Base-by-base conservation (phyloP, 2,113 vertebrate species). In the Urocitellus parryii region DNA sequence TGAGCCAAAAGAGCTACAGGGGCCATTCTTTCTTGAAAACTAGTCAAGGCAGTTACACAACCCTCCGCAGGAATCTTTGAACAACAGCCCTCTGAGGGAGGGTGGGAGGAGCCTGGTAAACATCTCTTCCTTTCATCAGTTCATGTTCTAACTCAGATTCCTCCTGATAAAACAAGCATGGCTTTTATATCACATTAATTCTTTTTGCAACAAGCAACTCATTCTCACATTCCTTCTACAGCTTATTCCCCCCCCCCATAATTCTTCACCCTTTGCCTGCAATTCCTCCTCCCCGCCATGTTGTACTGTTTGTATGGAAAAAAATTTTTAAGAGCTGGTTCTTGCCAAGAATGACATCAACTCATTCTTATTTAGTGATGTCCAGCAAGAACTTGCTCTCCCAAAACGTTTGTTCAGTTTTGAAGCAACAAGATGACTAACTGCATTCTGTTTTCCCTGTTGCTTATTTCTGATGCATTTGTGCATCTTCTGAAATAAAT, bases 271-370 rank as follows among this genome's bases (percentile, higher is more conserved):
- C 95, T 97, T 97, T 90, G 91, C 97, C 42, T 1, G 0, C 25
- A 88, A 78, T 56, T 86, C 80, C 86, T 91, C 85, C 87, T 96
- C 96, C 74, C 90, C 37, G 12, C 53, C 10, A 58, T 97, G 97
- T 97, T 98, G 97, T 97, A 97, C 98, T 98, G 96, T 98, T 98
- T 98, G 97, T 95, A 96, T 97, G 97, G 98, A 95, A 96, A 96
- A 97, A 97, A 34, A 84, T 5, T 65, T 32, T 91, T 48, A 42
- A 34, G 12, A 96, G 95, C 87, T 97, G 88, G 72, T 0, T 88
- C 96, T 98, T 98, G 98, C 99, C 99, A 99, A 98, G 97, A 93
- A 97, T 99, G 99, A 99, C 98, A 98, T 99, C 98, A 99, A 98
- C 98, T 98, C 98, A 99, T 99, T 99, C 98, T 99, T 99, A 99